phyloP scores from a whole-genome alignment of 2,888 invertebrate species.

The Heteromyza rotundicornis region DNA sequence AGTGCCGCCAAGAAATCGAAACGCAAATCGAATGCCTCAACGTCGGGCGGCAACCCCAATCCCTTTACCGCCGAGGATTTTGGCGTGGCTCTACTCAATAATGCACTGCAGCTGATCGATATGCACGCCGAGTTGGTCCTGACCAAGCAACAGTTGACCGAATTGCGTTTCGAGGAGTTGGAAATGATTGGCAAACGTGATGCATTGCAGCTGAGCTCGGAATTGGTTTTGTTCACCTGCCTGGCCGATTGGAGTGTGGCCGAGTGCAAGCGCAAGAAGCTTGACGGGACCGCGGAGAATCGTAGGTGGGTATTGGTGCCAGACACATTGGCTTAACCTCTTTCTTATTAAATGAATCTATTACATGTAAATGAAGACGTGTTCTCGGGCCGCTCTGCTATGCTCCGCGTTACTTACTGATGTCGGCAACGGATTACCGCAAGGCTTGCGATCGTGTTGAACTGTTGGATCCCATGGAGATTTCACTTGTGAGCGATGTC shows the following conservation, averaged over 20 bases:
- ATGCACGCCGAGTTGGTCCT: constrained; percentile 61
- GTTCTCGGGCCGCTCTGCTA: constrained; percentile 61
- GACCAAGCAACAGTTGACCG: constrained; percentile 51
- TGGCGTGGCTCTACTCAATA: constrained; percentile 58
- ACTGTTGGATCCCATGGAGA: constrained; percentile 56
- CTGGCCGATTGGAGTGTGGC: constrained; percentile 61
- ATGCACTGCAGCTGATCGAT: constrained; percentile 61
- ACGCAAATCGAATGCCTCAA: constrained; percentile 26
- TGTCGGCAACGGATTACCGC: constrained; percentile 54
- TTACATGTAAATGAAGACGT: no score
- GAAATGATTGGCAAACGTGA: constrained; percentile 61
- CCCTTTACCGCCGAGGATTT: constrained; percentile 62
- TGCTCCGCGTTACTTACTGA: constrained; percentile 56
- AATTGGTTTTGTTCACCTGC: constrained; percentile 59
- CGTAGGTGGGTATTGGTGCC: no score
- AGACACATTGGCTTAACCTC: no score
- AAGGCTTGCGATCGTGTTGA: constrained; percentile 59
- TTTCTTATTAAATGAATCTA: no score
- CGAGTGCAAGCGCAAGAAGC: constrained; percentile 58
- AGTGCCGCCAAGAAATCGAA: constrained; percentile 37
- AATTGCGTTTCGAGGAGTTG: constrained; percentile 60
- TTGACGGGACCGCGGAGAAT: constrained; percentile 58
- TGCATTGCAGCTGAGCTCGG: constrained; percentile 58
- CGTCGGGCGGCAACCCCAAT: constrained; percentile 46
- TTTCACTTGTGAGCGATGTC: constrained; percentile 53